Base-by-base conservation (phyloP, 2,113 vertebrate genomes). In the Gila orcuttii region DNA sequence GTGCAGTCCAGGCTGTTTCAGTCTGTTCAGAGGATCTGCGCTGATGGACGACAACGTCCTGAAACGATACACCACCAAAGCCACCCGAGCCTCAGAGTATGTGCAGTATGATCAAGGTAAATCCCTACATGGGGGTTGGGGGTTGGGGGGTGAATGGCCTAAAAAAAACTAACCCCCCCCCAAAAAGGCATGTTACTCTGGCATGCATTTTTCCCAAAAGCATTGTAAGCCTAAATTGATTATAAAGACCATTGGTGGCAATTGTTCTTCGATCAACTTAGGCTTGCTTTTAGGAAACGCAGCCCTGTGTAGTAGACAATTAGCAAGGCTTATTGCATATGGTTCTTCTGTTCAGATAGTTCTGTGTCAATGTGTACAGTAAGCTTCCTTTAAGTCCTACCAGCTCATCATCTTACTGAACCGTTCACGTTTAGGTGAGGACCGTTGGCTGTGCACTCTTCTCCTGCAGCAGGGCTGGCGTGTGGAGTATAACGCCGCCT, bases 371-470 rank as follows among this genome's bases (percentile, higher is more conserved):
- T 66, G 62, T 17, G 28, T 28, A 66, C 12, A 33, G 28, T 68
- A 15, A 19, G 64, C 15, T 68, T 68, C 31, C 31, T 9, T 33
- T 33, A 19, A 2, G 66, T 17, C 1, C 2, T 31, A 7, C 13
- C 33, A 69, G 17, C 4, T 23, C 33, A 71, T 39, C 68, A 71
- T 71, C 33, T 39, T 39, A 39, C 19, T 23, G 8, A 11, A 21
- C 33, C 9, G 3, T 9, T 39, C 68, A 11, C 3, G 15, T 71
- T 23, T n/a, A 96, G 95, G 95, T 12, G 95, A 96, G 87, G 95
- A 96, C 90, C 95, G 95, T n/a, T 96, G 95, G 95, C 91, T 96
- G 85, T 96, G 95, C 86, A 96, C 95, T 15, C 86, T 96, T 85
- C 89, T 96, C 47, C 88, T 96, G 57, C 94, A 95, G 90, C 95